A percentile compares a stretch with the other conserved stretches of the same genome.
Evolutionary conservation across 2,113 vertebrate genomes (phyloP).

Genomic region (Oxyruncus cristatus): DNA sequence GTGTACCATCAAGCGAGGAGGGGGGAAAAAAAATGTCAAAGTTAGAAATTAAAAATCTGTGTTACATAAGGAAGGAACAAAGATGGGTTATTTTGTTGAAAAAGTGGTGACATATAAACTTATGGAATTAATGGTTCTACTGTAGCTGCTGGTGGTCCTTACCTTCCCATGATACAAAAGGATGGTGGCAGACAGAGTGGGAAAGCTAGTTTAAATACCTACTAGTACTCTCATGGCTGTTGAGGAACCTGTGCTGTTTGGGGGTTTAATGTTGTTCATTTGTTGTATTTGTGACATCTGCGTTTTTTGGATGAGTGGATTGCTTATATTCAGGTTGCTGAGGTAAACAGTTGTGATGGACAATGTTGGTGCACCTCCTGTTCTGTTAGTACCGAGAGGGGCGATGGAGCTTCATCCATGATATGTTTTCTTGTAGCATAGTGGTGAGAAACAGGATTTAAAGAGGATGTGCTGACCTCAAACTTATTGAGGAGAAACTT

Average conservation of each 20-base stretch:
- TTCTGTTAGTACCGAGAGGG: background rate
- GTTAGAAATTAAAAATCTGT: background rate
- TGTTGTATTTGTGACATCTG: background rate
- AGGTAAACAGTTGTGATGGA: background rate
- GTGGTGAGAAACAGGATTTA: background rate
- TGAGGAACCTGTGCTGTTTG: background rate
- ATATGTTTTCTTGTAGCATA: fast-evolving
- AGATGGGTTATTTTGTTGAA: background rate
- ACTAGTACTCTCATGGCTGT: fast-evolving
- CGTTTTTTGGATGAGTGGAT: background rate
- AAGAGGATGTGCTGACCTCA: background rate
- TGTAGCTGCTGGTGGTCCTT: background rate
- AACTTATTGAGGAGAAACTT: background rate
- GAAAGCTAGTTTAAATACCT: background rate
- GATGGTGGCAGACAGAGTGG: background rate
- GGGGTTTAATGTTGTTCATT: background rate
- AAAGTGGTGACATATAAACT: background rate
- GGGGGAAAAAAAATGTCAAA: background rate
- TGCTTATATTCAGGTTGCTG: background rate
- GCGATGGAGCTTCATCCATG: background rate
- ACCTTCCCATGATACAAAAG: background rate
- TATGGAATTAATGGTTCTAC: background rate
- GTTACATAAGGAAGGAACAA: background rate
- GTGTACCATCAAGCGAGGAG: background rate
- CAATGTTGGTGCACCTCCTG: background rate